These are phyloP conservation scores for Cataglyphis albicans DNA, from an alignment of 2,888 invertebrate genomes.

Conservation along the genomic window DNA sequence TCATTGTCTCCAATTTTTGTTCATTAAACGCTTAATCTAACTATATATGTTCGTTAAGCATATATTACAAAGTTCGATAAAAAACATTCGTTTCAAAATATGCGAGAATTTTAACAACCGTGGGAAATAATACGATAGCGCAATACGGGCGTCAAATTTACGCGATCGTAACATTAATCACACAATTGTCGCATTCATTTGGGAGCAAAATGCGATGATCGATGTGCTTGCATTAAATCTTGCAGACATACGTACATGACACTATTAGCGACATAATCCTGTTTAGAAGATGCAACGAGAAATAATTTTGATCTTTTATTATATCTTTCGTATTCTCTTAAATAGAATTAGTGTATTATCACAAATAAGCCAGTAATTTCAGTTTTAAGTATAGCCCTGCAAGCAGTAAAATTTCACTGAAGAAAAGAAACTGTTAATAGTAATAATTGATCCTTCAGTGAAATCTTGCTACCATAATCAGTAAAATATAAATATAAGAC, in stretches of 20 bases:
- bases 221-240: constrained; percentile 41
- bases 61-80: neutral
- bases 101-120: neutral
- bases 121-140: neutral
- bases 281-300: constrained; percentile 6
- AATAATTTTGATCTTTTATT: constrained; percentile 27
- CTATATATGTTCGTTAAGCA: neutral
- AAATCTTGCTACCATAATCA: neutral
- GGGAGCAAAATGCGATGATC: constrained; percentile 30
- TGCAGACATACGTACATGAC: neutral
- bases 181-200: constrained; percentile 27
- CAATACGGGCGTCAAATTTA: constrained; percentile 14
- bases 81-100: constrained; percentile 10
- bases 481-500: neutral
- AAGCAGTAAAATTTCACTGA: neutral
- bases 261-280: constrained; percentile 5
- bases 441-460: neutral
- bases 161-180: constrained; percentile 17
- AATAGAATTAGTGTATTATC: neutral
- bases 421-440: neutral
- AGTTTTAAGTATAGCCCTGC: neutral
- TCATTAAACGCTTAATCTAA: neutral
- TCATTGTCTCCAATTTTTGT: neutral
- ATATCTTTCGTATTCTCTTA: constrained; percentile 14
- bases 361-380: neutral